phyloP scores from a whole-genome alignment of 2,888 invertebrate species.

The Lacanobia wlatinum region DNA sequence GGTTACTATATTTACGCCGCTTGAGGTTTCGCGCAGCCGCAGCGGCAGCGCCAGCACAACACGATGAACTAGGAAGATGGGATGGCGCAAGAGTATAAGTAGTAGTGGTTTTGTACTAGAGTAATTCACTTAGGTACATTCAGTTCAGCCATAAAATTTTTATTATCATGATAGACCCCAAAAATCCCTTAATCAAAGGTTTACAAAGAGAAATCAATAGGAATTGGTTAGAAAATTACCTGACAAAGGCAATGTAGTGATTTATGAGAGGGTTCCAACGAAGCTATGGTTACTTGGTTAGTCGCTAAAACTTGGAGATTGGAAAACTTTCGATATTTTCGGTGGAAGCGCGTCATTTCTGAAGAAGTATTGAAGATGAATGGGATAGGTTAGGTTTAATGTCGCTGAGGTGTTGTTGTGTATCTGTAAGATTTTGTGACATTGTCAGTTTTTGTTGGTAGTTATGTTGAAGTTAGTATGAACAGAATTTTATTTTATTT shows the following conservation, averaged over 20 bases:
- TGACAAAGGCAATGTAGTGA: slow-evolving; percentile 42
- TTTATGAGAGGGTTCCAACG: slow-evolving; percentile 44
- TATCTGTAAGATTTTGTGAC: no score
- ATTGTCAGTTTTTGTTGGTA: not conserved
- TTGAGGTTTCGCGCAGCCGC: no score
- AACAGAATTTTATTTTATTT: no score
- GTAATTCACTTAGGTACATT: no score
- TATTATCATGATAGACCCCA: not conserved
- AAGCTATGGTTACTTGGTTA: slow-evolving; percentile 33
- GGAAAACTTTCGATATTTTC: slow-evolving; percentile 58
- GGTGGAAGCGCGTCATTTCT: slow-evolving; percentile 34
- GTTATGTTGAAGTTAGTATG: no score
- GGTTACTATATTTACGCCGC: no score
- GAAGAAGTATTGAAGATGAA: slow-evolving; percentile 32
- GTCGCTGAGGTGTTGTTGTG: not conserved
- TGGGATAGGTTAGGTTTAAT: slow-evolving; percentile 4
- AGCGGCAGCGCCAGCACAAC: no score
- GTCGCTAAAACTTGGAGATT: slow-evolving; percentile 52
- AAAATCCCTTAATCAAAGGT: not conserved
- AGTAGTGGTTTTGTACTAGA: no score
- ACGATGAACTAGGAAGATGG: no score
- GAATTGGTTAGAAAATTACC: slow-evolving; percentile 37
- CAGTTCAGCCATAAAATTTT: not conserved
- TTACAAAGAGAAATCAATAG: slow-evolving; percentile 29
- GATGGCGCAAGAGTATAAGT: no score